A percentile compares a stretch with the other conserved stretches of the same genome.
phyloP scores from a whole-genome alignment of 2,113 vertebrate genomes.

The Paramisgurnus dabryanus region DNA sequence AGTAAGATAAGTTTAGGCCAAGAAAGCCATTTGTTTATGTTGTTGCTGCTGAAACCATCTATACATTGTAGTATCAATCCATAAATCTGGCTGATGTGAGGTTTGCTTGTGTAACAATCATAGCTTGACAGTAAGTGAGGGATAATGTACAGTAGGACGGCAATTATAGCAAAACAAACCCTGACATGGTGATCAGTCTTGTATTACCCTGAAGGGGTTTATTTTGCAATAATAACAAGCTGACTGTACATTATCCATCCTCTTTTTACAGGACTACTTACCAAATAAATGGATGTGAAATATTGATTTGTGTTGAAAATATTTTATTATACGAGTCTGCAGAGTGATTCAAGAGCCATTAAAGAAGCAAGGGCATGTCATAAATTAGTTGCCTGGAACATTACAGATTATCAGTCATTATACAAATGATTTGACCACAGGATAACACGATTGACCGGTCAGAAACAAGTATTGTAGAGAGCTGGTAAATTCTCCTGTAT shows the following conservation, averaged over 20 bases:
- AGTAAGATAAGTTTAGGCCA: too few species aligned
- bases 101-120: background rate
- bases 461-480: background rate
- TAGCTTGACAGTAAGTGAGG: conserved; percentile 1
- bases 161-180: background rate
- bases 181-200: background rate
- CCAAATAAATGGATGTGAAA: conserved; percentile 20
- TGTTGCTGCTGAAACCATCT: background rate
- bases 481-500: background rate
- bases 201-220: background rate
- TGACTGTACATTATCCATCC: background rate
- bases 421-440: background rate
- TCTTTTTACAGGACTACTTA: conserved; percentile 11
- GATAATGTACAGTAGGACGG: background rate
- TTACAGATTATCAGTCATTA: background rate
- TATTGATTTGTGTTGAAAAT: conserved; percentile 11
- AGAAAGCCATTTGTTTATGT: too few species aligned
- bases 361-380: background rate
- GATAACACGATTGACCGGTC: background rate
- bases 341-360: background rate
- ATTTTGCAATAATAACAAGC: background rate
- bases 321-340: background rate
- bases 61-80: background rate
- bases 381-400: background rate
- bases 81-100: conserved; percentile 1